These are phyloP conservation scores for Siphonodentalium dalli DNA, from an alignment of 2,888 invertebrate species.

Conservation along the genomic window DNA sequence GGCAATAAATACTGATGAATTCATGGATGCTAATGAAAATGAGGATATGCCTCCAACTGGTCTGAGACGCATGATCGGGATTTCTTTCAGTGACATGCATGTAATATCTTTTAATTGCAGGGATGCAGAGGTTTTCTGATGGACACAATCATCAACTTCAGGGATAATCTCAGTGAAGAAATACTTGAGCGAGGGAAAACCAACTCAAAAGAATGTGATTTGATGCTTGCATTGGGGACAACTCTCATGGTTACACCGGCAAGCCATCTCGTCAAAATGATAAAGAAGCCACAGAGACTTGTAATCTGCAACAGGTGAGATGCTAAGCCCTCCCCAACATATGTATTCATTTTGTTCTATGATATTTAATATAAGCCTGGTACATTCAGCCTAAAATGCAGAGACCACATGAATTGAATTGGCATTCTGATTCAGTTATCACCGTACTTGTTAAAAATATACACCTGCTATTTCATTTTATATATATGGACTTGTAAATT, in stretches of 20 bases:
- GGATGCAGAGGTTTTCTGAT: conserved; percentile 47
- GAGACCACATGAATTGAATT: no score
- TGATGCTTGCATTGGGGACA: conserved; percentile 58
- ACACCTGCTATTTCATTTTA: no score
- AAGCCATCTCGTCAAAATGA: conserved; percentile 42
- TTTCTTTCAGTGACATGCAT: not conserved
- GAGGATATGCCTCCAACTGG: no score
- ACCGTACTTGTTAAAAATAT: no score
- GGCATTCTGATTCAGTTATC: no score
- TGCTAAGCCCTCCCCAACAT: not conserved
- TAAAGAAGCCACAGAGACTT: conserved; percentile 34
- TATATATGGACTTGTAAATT: no score
- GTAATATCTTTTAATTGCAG: conserved; percentile 27
- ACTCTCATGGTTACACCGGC: conserved; percentile 61
- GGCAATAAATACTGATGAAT: no score
- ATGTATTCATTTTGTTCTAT: no score
- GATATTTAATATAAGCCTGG: no score
- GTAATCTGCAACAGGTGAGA: conserved; percentile 54
- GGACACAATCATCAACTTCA: conserved; percentile 61
- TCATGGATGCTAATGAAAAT: no score
- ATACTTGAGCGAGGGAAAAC: conserved; percentile 40
- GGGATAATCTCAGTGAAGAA: conserved; percentile 51
- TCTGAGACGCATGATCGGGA: no score
- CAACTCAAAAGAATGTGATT: conserved; percentile 41
- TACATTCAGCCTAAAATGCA: no score